Conservation (phyloP, 2,113 vertebrate species). For the Psammodynastes pulverulentus region DNA sequence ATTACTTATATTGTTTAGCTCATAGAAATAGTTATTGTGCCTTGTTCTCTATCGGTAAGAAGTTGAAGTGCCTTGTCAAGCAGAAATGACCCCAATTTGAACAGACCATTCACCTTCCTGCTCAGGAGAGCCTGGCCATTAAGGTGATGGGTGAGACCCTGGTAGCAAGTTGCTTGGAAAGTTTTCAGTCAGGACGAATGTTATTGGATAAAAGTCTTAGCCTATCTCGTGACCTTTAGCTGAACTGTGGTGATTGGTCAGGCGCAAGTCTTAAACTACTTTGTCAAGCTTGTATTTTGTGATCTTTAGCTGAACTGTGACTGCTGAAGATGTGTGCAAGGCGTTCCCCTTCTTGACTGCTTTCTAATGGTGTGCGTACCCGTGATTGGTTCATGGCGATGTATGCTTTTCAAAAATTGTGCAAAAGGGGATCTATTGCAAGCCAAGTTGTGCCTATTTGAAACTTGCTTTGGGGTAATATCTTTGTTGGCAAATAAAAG, state of each 20-base stretch:
- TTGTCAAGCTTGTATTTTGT: background rate
- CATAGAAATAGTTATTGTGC: background rate
- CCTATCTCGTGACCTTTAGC: background rate
- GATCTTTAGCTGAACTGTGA: background rate
- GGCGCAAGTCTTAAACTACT: background rate
- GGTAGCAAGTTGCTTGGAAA: background rate
- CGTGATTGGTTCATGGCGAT: background rate
- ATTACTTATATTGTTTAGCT: background rate
- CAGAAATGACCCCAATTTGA: background rate
- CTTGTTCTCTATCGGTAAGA: background rate
- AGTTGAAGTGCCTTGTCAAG: background rate
- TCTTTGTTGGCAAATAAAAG: background rate
- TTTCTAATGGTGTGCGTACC: background rate
- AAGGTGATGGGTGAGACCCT: background rate
- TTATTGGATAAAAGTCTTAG: background rate
- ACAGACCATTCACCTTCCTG: background rate
- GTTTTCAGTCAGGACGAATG: background rate
- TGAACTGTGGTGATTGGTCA: background rate
- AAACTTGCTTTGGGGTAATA: background rate
- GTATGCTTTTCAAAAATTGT: background rate
- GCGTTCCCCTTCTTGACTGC: background rate
- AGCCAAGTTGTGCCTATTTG: background rate
- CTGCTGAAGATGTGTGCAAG: background rate
- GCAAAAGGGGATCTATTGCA: background rate
- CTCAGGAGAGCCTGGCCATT: background rate